Evolutionary conservation across 2,113 vertebrate genomes (phyloP).

Genomic region (cattle (Bos taurus)): DNA sequence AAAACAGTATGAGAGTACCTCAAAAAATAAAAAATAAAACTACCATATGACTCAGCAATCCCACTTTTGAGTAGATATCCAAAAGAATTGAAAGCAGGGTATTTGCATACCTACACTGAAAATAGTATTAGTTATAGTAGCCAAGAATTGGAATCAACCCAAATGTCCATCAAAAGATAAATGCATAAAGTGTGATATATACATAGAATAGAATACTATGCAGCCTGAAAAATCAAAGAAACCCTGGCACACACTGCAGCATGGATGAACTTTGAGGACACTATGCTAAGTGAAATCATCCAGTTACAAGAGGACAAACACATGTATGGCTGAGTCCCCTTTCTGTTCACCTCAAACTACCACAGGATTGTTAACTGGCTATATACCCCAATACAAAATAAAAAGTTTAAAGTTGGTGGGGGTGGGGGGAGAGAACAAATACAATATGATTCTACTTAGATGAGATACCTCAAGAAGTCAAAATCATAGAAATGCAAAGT

Average conservation of each 20-base stretch:
- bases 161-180: neutral
- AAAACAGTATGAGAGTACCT: neutral
- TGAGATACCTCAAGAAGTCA: neutral
- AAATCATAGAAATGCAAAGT: neutral
- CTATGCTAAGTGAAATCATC: neutral
- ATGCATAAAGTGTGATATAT: neutral
- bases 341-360: neutral
- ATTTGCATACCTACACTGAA: neutral
- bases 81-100: neutral
- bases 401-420: neutral
- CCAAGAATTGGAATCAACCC: neutral
- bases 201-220: neutral
- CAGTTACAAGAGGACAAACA: neutral
- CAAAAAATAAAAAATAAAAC: neutral
- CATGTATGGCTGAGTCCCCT: neutral
- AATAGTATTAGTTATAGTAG: neutral
- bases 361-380: neutral
- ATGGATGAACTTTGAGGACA: neutral
- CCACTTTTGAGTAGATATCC: neutral
- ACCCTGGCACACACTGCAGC: neutral
- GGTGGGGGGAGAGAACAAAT: rapidly evolving
- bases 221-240: neutral
- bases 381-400: neutral
- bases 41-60: neutral
- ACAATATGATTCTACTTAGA: neutral